phyloP scores from a whole-genome alignment of 2,888 invertebrate species.

The Polymixis lichenea region DNA sequence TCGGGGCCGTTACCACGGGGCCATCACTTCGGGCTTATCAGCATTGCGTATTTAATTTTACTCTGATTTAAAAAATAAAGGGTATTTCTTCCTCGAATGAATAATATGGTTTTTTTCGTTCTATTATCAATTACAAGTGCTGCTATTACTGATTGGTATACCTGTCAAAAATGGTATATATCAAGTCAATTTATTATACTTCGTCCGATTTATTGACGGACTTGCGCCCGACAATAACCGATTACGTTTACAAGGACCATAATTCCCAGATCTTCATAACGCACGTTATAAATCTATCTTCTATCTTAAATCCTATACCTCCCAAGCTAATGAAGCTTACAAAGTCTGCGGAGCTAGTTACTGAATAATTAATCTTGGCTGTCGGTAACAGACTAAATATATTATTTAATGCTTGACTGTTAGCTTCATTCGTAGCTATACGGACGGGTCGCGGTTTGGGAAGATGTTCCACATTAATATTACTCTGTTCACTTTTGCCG shows the following conservation, averaged over 20 bases:
- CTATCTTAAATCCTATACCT: conserved; percentile 23
- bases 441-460: conserved; percentile 60
- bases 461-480: conserved; percentile 70
- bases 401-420: conserved; percentile 70
- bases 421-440: conserved; percentile 71
- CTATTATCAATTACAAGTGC: neutral
- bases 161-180: neutral
- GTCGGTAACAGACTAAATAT: conserved; percentile 60
- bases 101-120: neutral
- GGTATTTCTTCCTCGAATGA: neutral
- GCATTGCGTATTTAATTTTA: neutral
- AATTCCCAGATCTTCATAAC: neutral
- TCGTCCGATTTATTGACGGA: neutral
- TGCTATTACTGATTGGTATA: neutral
- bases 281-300: conserved; percentile 30
- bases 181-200: neutral
- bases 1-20: too few species aligned
- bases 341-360: conserved; percentile 42
- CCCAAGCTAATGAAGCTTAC: conserved; percentile 45
- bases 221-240: neutral
- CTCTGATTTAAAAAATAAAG: neutral
- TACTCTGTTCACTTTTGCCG: conserved; percentile 54
- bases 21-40: neutral
- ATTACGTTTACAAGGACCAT: conserved; percentile 1
- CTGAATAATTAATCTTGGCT: conserved; percentile 59